Percentiles rank a stretch among this genome's conserved stretches.
phyloP scores from a whole-genome alignment of 2,888 invertebrate genomes.

The Allacma fusca region DNA sequence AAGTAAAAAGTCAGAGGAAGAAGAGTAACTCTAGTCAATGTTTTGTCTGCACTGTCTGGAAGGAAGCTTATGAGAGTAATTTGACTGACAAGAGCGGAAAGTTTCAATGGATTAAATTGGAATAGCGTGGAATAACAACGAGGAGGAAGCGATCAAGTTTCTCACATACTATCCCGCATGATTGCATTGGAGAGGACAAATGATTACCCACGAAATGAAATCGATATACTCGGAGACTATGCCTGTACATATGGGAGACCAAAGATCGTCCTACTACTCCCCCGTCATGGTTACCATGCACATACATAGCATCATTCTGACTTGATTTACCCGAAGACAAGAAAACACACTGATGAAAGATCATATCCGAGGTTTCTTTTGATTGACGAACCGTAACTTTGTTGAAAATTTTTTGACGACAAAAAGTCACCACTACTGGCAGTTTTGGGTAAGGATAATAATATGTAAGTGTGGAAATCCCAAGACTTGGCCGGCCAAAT shows the following conservation, averaged over 20 bases:
- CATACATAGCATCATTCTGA: no score
- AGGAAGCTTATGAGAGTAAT: neutral
- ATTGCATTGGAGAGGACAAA: constrained; percentile 28
- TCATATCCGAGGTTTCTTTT: constrained; percentile 35
- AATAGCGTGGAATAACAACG: constrained; percentile 12
- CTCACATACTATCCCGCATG: constrained; percentile 20
- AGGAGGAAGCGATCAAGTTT: constrained; percentile 28
- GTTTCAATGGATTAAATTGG: constrained; percentile 36
- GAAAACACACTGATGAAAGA: constrained; percentile 17
- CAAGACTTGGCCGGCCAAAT: no score
- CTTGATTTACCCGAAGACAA: neutral
- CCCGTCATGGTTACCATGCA: no score
- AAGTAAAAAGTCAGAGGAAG: no score
- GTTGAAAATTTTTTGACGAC: constrained; percentile 7
- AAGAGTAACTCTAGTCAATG: neutral
- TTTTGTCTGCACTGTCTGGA: neutral
- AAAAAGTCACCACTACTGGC: no score
- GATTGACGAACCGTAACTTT: constrained; percentile 41
- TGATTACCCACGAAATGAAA: constrained; percentile 30
- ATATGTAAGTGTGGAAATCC: no score
- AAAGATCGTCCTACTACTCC: no score
- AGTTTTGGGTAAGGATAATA: no score
- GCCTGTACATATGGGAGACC: no score
- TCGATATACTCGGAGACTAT: constrained; percentile 8
- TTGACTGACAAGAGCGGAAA: constrained; percentile 35